Base-by-base conservation (phyloP, 2,113 vertebrate genomes). In the Willisornis vidua region DNA sequence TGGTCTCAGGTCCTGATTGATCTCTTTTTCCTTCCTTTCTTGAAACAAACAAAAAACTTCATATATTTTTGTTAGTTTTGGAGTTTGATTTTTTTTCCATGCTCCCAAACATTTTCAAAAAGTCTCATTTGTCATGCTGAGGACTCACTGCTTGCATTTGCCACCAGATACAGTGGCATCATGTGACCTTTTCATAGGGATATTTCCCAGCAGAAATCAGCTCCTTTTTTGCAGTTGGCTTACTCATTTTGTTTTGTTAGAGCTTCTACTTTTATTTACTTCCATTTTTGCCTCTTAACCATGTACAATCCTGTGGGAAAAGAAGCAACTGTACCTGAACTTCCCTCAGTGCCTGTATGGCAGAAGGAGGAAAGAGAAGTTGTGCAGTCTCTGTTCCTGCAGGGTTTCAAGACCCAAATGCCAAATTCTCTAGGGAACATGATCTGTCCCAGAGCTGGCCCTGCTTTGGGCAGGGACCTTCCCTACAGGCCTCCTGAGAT, bases 21-120 rank as follows among this genome's bases (percentile, higher is more conserved):
- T 81, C 80, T 92, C 65, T 87, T 93, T 92, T 92, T 96, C 73
- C 93, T 96, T 93, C 77, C 90, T 95, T 29, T 70, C 33, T 65
- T 57, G 48, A 84, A 90, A 83, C 22, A 87, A 92, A 73, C 25
- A 78, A 89, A 81, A 51, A 72, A 4, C 0, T 5, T 23, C 8
- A 85, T 20, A 16, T 16, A 65, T 70, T 88, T 93, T 61, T 79
- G 71, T 73, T 90, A 59, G 20, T 63, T 96, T 63, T 25, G 19
- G 45, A 75, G 29, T 55, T 70, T 29, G 25, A n/a, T 72, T 89
- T 72, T 72, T 72, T 23, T 91, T 79, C 79, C 48, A 61, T 75
- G 52, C 7, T 77, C 29, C 43, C 79, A 70, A 81, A 55, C 5
- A 51, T 3, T 62, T 33, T 22, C 0, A 1, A 7, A 77, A 43